Base-by-base conservation (phyloP, 2,797 vertebrate species). In the Neoniphon sammara region DNA sequence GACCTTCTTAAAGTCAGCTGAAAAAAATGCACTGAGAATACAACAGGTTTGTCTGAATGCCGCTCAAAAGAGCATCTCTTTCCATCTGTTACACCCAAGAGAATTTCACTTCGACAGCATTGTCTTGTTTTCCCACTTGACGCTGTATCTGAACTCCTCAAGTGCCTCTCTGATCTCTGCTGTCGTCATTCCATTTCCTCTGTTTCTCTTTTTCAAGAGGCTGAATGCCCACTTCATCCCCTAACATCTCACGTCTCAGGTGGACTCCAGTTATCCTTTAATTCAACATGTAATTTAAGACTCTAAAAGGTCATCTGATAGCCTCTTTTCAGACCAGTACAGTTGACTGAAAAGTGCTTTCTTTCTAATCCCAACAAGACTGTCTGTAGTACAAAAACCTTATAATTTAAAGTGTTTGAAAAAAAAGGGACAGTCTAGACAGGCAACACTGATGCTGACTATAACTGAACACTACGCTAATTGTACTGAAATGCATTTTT, bases 101-200 rank as follows among this genome's bases (percentile, higher is more conserved):
- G 18, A 53, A 39, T 63, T 59, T 9, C 4, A 21, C 7, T 62
- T 72, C 47, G 31, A 27, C 4, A 34, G 36, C 4, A 61, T 36
- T 23, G 50, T 52, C 2, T 66, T 61, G 10, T 20, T 5, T 49
- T 63, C 70, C 23, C 8, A 47, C 18, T 39, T 39, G 8, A 3
- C 34, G 23, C 52, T 47, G 10, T 55, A 46, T 30, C 54, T 1
- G 0, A 60, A 39, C 34, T 52, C 11, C n/a, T 31, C 34, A 21
- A 59, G 21, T 52, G 27, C 42, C 60, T 72, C 27, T 78, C 69
- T 62, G 14, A 77, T 61, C 57, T 56, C 5, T 1, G 30, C 36
- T 54, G 66, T 74, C 50, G 61, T 66, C 59, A 64, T 47, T 68
- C 12, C 5, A 50, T 58, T 80, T 83, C 21, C 8, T 69, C 23